Base-by-base conservation (phyloP, 2,888 invertebrate species). In the Malacosoma neustria region DNA sequence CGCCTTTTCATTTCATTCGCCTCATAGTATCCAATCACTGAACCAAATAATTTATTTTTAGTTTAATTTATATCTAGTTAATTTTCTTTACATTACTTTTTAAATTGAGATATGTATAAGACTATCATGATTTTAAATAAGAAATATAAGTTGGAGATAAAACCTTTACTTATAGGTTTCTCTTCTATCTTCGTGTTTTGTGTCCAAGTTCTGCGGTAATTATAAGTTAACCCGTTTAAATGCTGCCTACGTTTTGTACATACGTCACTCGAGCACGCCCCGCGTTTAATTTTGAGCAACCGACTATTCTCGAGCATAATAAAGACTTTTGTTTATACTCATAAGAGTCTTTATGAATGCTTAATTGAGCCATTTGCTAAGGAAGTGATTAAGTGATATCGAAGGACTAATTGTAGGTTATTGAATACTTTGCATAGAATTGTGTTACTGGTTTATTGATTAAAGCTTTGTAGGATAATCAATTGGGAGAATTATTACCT, bases 271-370 rank as follows among this genome's bases (percentile, higher is more conserved):
- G 45, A 53, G 70, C 63, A 74, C 82, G 79, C 82, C 82, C 74
- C 61, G 50, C 57, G 61, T 64, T 66, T 32, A 13, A 32, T 32
- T 7, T 32, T 32, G 13, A 13, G 13, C n/a, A 13, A 22, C 22
- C 22, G 22, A 22, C 22, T 38, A 48, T 47, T 48, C 52, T 51
- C 38, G 44, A 49, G 61, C 22, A 22, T 22, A 42, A 75, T 71
- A 76, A 74, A 72, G 68, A 61, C 55, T 61, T 77, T 81, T 82
- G 81, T 82, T 81, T 81, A 79, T 72, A 56, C 47, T 57, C 59
- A 69, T 73, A 70, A 67, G 72, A 75, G 72, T 57, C 58, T 57
- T 60, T 55, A 66, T 64, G 70, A 74, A 71, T 72, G 62, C 54
- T 60, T 71, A 74, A 76, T 76, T 72, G 72, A 74, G 57, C 57